These are phyloP conservation scores for Drosophila paranaensis DNA, from an alignment of 2,888 invertebrate genomes.

Conservation along the genomic window DNA sequence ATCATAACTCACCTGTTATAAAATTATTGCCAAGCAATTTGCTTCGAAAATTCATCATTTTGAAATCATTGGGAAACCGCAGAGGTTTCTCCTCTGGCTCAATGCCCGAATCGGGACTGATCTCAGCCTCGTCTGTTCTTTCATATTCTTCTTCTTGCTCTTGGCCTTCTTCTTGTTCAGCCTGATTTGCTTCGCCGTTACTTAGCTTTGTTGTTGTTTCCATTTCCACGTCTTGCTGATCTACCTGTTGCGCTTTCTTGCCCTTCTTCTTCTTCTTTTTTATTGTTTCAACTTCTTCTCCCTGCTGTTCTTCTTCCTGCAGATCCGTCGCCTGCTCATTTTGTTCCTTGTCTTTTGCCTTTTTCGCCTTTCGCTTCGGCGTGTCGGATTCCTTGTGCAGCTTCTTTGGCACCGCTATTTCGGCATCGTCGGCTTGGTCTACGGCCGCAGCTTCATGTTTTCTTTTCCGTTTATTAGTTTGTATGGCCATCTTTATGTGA, in stretches of 20 bases:
- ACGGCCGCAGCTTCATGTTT: constrained; percentile 56
- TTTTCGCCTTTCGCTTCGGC: constrained; percentile 51
- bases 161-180: background rate
- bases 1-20: constrained; percentile 85
- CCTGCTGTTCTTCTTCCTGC: background rate
- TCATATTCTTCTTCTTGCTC: background rate
- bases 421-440: constrained; percentile 55
- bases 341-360: constrained; percentile 4
- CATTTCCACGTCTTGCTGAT: background rate
- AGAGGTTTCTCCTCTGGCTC: constrained; percentile 67
- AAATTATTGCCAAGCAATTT: constrained; percentile 86
- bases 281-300: background rate
- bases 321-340: background rate
- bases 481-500: constrained; percentile 71
- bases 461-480: constrained; percentile 78
- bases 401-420: constrained; percentile 74
- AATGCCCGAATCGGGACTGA: constrained; percentile 71
- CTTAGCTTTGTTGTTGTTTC: background rate
- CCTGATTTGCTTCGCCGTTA: background rate
- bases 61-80: constrained; percentile 85
- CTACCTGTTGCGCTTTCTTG: constrained; percentile 12
- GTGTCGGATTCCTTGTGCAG: constrained; percentile 62
- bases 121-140: constrained; percentile 46
- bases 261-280: constrained; percentile 21
- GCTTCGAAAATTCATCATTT: constrained; percentile 87